Evolutionary conservation across 2,888 invertebrate species (phyloP), one percentile per base, ranked within the genome.

Genomic region (Athetis lepigone): DNA sequence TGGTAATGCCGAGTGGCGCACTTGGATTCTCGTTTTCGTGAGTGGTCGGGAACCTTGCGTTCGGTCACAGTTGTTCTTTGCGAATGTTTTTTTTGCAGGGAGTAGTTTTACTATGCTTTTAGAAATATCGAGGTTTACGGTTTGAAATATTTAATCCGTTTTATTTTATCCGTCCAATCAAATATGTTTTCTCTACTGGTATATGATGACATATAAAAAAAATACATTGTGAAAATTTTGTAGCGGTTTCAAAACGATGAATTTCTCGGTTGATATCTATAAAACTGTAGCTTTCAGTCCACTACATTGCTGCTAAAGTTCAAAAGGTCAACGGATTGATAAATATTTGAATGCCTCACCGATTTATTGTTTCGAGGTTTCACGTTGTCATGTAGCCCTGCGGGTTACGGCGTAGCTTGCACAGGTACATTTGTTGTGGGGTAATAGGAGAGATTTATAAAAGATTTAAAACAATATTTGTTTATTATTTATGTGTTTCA

Each of bases 21-120:
- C 52, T 72, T 66, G 49, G 73, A 68, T 72, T 55, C 69, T 77
- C 73, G 65, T 77, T 75, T 73, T 60, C 39, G 62, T 52, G 42
- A 63, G 68, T 56, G 56, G 62, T 50, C 37, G 47, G 36, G 39
- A 56, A 45, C 45, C 60, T 59, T 36, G 43, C 55, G 23, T 67
- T 51, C 36, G 23, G 58, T 50, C 70, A 56, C 69, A 68, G 57
- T 72, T 72, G 61, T 51, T 67, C 57, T 27, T 46, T 7, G 54
- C 4, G 40, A 50, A 43, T 57, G 27, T 21, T 29, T 7, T 8
- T 61, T 66, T 66, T 72, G 7, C 46, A 51, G 50, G 55, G 42
- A 19, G 21, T 36, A 27, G 3, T 18, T 36, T 25, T 33, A 23
- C 19, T 37, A 19, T 21, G 39, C 23, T 65, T 54, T 29, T 23